A percentile compares a stretch with the other conserved stretches of the same genome.
These are phyloP conservation scores for Flabesymbios commensalis DNA, from an alignment of 2,888 invertebrate genomes.

Conservation along the genomic window DNA sequence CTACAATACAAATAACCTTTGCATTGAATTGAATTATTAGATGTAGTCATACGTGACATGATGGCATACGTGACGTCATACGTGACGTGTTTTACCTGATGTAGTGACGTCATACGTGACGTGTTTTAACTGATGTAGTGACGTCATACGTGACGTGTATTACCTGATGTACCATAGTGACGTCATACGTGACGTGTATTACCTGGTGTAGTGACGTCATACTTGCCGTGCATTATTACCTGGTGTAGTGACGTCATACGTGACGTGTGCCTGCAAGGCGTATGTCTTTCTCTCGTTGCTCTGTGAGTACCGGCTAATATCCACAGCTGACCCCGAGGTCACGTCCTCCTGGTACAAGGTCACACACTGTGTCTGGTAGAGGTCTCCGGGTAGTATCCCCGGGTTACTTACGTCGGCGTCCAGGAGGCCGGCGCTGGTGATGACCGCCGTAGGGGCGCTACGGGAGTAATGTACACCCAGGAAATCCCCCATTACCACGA, in stretches of 20 bases:
- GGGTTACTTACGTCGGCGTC: conserved; percentile 32
- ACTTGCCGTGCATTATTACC: too few relatives aligned
- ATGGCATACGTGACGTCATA: too few relatives aligned
- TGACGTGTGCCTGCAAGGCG: conserved; percentile 34
- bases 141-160: too few relatives aligned
- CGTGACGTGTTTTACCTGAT: too few relatives aligned
- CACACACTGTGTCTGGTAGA: conserved; percentile 48
- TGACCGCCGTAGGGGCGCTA: conserved; percentile 40
- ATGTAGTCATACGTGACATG: too few relatives aligned
- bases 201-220: too few relatives aligned
- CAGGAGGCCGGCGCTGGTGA: conserved; percentile 41
- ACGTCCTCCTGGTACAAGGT: conserved; percentile 46
- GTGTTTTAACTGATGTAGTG: too few relatives aligned
- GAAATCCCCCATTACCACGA: conserved; percentile 51
- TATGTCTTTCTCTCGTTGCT: conserved; percentile 34
- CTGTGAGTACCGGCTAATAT: conserved; percentile 9
- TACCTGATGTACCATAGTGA: too few relatives aligned
- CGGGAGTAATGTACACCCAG: conserved; percentile 53
- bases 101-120: too few relatives aligned
- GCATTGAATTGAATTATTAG: too few relatives aligned
- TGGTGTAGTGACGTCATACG: conserved; percentile 1
- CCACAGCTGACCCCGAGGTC: conserved; percentile 36
- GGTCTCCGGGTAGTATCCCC: conserved; percentile 38
- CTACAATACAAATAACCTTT: too few relatives aligned
- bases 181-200: too few relatives aligned